Base-by-base conservation (phyloP, 2,888 invertebrate genomes). In the Zelleria hepariella region DNA sequence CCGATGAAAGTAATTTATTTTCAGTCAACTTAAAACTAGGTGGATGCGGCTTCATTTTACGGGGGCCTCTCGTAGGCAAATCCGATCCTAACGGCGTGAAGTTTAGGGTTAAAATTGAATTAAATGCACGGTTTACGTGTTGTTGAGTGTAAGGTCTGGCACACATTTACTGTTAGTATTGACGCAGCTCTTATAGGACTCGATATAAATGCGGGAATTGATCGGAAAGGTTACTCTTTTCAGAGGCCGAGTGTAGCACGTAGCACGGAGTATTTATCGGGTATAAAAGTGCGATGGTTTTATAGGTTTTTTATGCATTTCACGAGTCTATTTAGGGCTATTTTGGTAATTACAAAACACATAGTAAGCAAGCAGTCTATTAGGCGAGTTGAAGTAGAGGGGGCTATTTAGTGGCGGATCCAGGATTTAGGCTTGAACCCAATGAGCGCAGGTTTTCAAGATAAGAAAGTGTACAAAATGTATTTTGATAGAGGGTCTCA, bases 1-100 rank as follows among this genome's bases (percentile, higher is more conserved):
- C 49, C 49, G 49, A 49, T 49, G 49, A 49, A 49, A 49, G 49
- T 49, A 49, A 49, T 49, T 49, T 49, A 49, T 49, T 49, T 32
- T 49, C 49, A 49, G 49, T 7, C 49, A 5, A 21, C 21, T 20
- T 18, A 18, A 49, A 49, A 49, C 32, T 42, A 42, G 32, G 32
- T 42, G 32, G 32, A 42, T 42, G 32, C 32, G 32, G 32, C 32
- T 42, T 42, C 32, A 42, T 42, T 42, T 42, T 15, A 42, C 32
- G 4, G 32, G 32, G 15, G 32, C 32, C 32, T 15, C 2, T 42
- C 10, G 32, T 3, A 42, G 32, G 10, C 32, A 42, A 42, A 42
- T 42, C 2, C 32, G 32, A 15, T 15, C 32, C 15, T 42, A 42
- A 15, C 15, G 15, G 32, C 32, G 32, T 42, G 32, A 42, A 42